A percentile compares a stretch with the other conserved stretches of the same genome.
Conservation (phyloP, 2,113 vertebrate genomes). For the Strigops habroptila region DNA sequence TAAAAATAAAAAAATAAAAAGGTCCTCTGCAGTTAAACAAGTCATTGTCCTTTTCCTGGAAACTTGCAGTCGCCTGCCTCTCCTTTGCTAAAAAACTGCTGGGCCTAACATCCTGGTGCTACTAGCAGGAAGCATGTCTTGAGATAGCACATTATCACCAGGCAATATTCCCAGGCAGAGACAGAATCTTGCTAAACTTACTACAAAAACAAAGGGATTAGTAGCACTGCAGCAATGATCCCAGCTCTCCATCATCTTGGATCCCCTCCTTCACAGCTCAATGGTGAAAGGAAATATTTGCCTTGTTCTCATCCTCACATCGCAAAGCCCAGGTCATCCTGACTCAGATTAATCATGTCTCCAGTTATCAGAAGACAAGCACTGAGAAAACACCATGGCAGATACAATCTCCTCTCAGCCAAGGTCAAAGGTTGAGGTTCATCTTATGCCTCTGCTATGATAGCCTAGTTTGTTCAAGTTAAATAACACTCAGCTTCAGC, state of each 20-base stretch:
- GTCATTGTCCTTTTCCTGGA: background rate
- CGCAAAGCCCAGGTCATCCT: background rate
- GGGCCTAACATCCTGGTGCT: background rate
- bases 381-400: background rate
- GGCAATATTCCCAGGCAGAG: background rate
- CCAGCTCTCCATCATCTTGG: background rate
- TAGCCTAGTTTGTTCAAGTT: background rate
- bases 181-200: background rate
- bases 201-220: background rate
- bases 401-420: background rate
- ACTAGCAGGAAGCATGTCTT: background rate
- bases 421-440: constrained; percentile 8
- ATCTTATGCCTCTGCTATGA: background rate
- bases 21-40: background rate
- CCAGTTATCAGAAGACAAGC: constrained; percentile 1
- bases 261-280: background rate
- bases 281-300: background rate
- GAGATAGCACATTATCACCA: background rate
- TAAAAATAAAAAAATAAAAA: background rate
- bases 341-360: background rate
- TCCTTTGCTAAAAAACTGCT: background rate
- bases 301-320: background rate
- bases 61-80: background rate
- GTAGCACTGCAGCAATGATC: background rate
- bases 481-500: constrained; percentile 8